phyloP scores from a whole-genome alignment of 2,797 vertebrate species.

The Pampus argenteus region DNA sequence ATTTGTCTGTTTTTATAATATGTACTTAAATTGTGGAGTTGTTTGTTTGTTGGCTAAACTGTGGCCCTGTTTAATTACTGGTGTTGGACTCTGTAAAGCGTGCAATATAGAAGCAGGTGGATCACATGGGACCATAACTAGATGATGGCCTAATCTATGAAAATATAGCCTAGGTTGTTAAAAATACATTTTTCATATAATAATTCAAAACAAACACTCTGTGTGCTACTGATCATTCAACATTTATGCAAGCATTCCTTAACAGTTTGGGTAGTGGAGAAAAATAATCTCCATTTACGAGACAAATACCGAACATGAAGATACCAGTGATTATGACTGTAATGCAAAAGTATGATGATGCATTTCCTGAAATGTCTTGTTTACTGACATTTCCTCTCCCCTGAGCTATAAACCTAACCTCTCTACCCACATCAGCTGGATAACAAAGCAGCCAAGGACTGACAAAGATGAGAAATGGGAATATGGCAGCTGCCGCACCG shows the following conservation, averaged over 20 bases:
- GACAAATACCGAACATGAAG: not conserved
- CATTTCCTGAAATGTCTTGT: not conserved
- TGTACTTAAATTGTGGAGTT: not conserved
- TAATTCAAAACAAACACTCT: not conserved
- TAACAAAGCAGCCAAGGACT: conserved; percentile 2
- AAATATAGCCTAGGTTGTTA: no score
- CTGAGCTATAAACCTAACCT: not conserved
- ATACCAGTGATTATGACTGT: not conserved
- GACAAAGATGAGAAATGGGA: conserved; percentile 9
- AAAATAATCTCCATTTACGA: not conserved
- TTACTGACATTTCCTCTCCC: not conserved
- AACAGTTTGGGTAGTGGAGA: not conserved
- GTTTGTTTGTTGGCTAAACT: not conserved
- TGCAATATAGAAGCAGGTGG: not conserved
- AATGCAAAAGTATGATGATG: not conserved
- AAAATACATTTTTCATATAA: no score
- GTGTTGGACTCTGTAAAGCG: not conserved
- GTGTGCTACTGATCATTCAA: not conserved
- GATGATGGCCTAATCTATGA: not conserved
- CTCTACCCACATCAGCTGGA: not conserved
- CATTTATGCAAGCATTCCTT: not conserved
- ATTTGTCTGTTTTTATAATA: not conserved
- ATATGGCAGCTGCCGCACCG: conserved; percentile 25
- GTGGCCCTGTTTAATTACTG: not conserved
- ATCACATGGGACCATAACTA: not conserved